Conservation (phyloP, 35 echinoderm and acorn worm species). For the Ptychodera flava region DNA sequence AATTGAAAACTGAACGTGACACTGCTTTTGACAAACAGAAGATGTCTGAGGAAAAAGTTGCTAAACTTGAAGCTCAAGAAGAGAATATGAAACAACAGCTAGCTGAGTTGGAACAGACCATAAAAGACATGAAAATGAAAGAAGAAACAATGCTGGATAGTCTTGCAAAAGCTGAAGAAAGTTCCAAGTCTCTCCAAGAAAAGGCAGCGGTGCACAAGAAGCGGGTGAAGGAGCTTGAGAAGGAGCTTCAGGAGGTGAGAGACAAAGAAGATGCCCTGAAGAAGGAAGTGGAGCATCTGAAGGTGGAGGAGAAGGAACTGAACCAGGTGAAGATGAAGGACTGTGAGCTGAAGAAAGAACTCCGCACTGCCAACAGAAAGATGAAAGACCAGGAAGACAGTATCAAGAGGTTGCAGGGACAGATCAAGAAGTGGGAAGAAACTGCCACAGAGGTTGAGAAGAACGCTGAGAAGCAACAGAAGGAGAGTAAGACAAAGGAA, state of each 20-base stretch:
- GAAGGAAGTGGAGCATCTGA: not conserved
- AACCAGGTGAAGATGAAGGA: not conserved
- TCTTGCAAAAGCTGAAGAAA: not conserved
- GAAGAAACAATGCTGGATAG: too few relatives aligned
- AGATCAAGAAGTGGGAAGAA: not conserved
- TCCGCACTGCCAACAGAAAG: not conserved
- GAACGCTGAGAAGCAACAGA: not conserved
- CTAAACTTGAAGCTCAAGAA: too few relatives aligned
- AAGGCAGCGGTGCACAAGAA: not conserved
- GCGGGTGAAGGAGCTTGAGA: not conserved
- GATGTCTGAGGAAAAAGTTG: too few relatives aligned
- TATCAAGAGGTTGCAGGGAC: not conserved
- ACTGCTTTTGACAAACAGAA: too few relatives aligned
- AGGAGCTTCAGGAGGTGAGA: not conserved
- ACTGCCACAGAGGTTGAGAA: constrained; percentile 5
- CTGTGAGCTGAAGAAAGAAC: not conserved
- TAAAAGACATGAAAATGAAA: too few relatives aligned
- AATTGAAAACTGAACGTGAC: too few relatives aligned
- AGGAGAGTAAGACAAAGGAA: not conserved
- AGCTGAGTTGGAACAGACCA: too few relatives aligned
- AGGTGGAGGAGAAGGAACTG: not conserved
- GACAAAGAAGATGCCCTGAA: not conserved
- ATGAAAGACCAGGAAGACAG: constrained; percentile 10
- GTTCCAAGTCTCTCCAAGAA: not conserved
- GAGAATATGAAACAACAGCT: too few relatives aligned